A percentile compares a stretch with the other conserved stretches of the same genome.
Conservation (phyloP, 2,888 invertebrate genomes). For the Parnassius apollo region DNA sequence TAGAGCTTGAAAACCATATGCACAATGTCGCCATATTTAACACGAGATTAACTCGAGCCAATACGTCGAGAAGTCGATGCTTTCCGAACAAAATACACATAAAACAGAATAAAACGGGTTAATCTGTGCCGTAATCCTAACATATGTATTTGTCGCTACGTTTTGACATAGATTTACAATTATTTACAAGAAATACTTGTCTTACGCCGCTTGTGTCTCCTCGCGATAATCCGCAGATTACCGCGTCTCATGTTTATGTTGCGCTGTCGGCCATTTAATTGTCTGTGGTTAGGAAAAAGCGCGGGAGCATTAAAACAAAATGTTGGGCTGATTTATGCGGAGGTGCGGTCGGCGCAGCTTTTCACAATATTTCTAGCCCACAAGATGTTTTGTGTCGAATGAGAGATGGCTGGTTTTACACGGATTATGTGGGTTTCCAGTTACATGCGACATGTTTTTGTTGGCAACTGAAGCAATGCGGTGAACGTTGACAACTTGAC, state of each 20-base stretch:
- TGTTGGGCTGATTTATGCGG: conserved; percentile 66
- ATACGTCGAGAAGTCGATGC: conserved; percentile 70
- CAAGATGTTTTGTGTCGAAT: conserved; percentile 76
- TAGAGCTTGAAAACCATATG: conserved; percentile 55
- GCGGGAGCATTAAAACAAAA: conserved; percentile 63
- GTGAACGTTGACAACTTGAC: conserved; percentile 29
- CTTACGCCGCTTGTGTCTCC: conserved; percentile 65
- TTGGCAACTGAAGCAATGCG: conserved; percentile 47
- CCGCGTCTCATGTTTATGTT: conserved; percentile 68
- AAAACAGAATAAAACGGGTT: conserved; percentile 74
- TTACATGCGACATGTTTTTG: conserved; percentile 62
- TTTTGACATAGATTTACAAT: conserved; percentile 82
- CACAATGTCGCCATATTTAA: conserved; percentile 64
- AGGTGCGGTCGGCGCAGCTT: conserved; percentile 54
- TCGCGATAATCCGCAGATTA: conserved; percentile 74
- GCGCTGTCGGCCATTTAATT: conserved; percentile 62
- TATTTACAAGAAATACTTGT: conserved; percentile 71
- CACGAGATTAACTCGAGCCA: conserved; percentile 57
- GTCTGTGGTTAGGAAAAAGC: conserved; percentile 68
- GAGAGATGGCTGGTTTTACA: conserved; percentile 58
- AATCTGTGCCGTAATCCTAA: conserved; percentile 71
- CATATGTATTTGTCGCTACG: conserved; percentile 77
- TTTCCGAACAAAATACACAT: conserved; percentile 60
- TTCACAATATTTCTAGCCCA: conserved; percentile 68
- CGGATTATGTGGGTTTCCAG: conserved; percentile 57